phyloP scores from a whole-genome alignment of 2,888 invertebrate species.

The Campoplex capitator region DNA sequence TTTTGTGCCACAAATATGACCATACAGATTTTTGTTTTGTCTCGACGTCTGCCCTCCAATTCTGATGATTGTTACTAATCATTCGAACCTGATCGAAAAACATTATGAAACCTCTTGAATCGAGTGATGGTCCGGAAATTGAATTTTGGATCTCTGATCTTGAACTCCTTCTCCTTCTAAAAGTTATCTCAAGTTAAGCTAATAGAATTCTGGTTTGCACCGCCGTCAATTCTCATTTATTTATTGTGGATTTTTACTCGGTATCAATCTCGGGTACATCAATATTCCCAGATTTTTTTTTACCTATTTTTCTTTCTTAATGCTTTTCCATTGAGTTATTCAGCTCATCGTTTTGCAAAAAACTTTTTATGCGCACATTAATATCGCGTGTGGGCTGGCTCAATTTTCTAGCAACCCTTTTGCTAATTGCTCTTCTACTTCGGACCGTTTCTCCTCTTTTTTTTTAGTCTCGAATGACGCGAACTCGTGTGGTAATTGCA shows the following conservation, averaged over 20 bases:
- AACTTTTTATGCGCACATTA: constrained; percentile 68
- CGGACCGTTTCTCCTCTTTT: constrained; percentile 30
- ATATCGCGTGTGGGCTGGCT: constrained; percentile 80
- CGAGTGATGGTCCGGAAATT: not conserved
- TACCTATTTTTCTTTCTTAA: not conserved
- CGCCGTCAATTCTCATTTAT: not conserved
- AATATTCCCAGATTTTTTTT: not conserved
- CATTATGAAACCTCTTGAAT: not conserved
- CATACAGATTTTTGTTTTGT: not conserved
- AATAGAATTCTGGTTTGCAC: constrained; percentile 7
- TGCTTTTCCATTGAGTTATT: not conserved
- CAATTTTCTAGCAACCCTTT: constrained; percentile 78
- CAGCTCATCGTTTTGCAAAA: constrained; percentile 55
- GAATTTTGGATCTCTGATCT: not conserved
- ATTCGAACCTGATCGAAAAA: not conserved
- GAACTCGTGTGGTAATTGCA: constrained; percentile 34
- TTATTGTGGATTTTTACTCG: not conserved
- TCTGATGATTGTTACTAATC: not conserved
- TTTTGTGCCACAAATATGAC: not conserved
- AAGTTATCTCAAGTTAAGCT: not conserved
- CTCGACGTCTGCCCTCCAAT: not conserved
- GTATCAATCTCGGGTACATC: not conserved
- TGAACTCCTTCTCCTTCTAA: not conserved
- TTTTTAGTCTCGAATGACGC: constrained; percentile 1
- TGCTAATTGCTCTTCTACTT: constrained; percentile 70